Evolutionary conservation across 2,888 invertebrate species (phyloP).

Genomic region (Sturmia bella): DNA sequence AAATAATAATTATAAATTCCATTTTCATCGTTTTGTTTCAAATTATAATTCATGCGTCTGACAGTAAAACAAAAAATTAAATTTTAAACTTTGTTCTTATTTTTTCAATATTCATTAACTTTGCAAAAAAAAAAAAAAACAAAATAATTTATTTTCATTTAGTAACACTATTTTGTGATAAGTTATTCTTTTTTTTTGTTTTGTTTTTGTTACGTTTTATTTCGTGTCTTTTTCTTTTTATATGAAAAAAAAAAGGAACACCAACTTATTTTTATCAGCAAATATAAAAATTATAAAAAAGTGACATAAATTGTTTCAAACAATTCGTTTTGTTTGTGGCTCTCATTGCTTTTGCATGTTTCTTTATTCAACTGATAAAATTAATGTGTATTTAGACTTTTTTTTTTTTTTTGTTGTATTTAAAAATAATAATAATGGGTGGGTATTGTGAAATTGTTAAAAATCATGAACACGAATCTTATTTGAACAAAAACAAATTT

Average conservation of each 20-base stretch:
- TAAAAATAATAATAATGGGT: conserved; percentile 54
- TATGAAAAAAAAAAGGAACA: conserved; percentile 24
- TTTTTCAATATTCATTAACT: conserved; percentile 3
- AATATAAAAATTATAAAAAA: conserved; percentile 38
- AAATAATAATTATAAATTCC: conserved; percentile 44
- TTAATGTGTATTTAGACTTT: conserved; percentile 26
- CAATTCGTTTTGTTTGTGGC: conserved; percentile 46
- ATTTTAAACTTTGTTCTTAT: conserved; percentile 33
- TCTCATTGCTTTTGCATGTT: conserved; percentile 15
- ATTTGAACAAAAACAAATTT: conserved; percentile 7
- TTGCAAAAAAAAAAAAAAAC: neutral
- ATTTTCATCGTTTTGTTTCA: conserved; percentile 59
- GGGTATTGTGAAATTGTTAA: conserved; percentile 36
- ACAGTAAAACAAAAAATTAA: neutral
- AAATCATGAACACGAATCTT: conserved; percentile 4
- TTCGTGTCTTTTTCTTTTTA: conserved; percentile 11
- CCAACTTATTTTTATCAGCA: conserved; percentile 57
- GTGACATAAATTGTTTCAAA: conserved; percentile 50
- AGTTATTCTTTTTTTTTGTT: conserved; percentile 27
- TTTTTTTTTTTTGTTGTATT: neutral
- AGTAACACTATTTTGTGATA: conserved; percentile 55
- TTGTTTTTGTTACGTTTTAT: conserved; percentile 1
- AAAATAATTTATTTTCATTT: conserved; percentile 36
- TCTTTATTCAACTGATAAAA: conserved; percentile 53
- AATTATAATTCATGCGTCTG: neutral